phyloP scores from a whole-genome alignment of 2,113 vertebrate species.

The Megaptera novaeangliae region DNA sequence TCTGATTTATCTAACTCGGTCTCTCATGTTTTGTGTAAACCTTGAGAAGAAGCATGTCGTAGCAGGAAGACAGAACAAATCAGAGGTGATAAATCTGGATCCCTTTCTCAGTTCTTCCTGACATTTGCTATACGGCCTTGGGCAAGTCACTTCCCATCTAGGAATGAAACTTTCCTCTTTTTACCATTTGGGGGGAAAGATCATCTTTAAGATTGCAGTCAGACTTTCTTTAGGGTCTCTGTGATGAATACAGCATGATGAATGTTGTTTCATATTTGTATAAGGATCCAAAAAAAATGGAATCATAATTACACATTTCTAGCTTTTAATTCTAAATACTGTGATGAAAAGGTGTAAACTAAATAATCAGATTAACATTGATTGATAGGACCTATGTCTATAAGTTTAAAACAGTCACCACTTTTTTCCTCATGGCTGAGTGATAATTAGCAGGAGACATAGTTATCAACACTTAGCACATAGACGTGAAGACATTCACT shows the following conservation, averaged over 20 bases:
- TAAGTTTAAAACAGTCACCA: conserved; percentile 80
- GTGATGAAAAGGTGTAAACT: conserved; percentile 81
- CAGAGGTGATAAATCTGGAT: neutral
- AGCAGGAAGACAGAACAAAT: neutral
- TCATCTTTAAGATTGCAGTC: neutral
- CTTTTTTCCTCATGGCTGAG: conserved; percentile 79
- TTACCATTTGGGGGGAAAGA: neutral
- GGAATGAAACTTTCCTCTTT: neutral
- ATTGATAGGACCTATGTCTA: conserved; percentile 80
- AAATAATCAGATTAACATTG: conserved; percentile 81
- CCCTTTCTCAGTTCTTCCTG: neutral
- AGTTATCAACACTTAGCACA: conserved; percentile 80
- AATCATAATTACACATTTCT: conserved; percentile 77
- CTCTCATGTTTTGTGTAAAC: neutral
- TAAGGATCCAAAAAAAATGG: conserved; percentile 21
- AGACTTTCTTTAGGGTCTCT: neutral
- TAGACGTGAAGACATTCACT: conserved; percentile 73
- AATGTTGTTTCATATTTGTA: conserved; percentile 51
- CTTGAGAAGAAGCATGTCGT: neutral
- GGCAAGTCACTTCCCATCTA: neutral
- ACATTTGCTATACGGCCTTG: neutral
- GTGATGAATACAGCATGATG: conserved; percentile 9
- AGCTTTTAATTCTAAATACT: conserved; percentile 76
- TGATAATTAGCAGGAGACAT: conserved; percentile 81
- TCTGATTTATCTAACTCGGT: neutral